These are phyloP conservation scores for Microctenopoma lineatum DNA, from an alignment of 2,797 vertebrate genomes.

Conservation along the genomic window DNA sequence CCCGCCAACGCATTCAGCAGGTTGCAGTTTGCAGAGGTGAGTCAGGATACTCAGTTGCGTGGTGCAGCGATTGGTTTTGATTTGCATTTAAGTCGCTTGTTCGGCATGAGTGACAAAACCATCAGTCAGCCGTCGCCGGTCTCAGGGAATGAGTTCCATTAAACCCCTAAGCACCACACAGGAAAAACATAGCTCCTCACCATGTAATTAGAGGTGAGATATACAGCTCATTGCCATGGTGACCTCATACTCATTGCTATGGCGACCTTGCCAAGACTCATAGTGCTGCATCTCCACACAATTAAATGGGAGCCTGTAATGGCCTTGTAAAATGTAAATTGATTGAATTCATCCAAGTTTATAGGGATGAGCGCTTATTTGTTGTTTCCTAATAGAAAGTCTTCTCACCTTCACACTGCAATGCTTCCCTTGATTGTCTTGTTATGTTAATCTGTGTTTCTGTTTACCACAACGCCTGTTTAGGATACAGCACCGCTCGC, in stretches of 20 bases:
- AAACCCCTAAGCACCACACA: constrained; percentile 40
- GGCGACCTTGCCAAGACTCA: constrained; percentile 64
- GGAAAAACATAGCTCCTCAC: constrained; percentile 37
- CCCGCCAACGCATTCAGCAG: constrained; percentile 91
- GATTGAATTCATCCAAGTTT: constrained; percentile 76
- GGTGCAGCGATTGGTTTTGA: constrained; percentile 20
- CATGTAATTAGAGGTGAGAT: constrained; percentile 63
- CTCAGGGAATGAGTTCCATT: constrained; percentile 53
- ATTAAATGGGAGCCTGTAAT: constrained; percentile 69
- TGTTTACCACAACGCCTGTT: constrained; percentile 72
- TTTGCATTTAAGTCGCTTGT: constrained; percentile 33
- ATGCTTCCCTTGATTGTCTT: constrained; percentile 77
- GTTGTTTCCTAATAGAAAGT: constrained; percentile 77
- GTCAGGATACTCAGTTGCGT: constrained; percentile 24
- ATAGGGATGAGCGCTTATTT: constrained; percentile 75
- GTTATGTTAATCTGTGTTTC: constrained; percentile 80
- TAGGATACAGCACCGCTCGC: constrained; percentile 59
- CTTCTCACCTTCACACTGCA: constrained; percentile 81
- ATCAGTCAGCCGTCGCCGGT: constrained; percentile 36
- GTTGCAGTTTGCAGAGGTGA: constrained; percentile 94
- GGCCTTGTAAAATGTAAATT: constrained; percentile 79
- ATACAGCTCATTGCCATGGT: constrained; percentile 62
- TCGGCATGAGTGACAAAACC: constrained; percentile 41
- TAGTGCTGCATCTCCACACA: constrained; percentile 49
- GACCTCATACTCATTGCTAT: constrained; percentile 66